A percentile compares a stretch with the other conserved stretches of the same genome.
Evolutionary conservation across 2,113 vertebrate genomes (phyloP).

Genomic region (Xerus inauris): DNA sequence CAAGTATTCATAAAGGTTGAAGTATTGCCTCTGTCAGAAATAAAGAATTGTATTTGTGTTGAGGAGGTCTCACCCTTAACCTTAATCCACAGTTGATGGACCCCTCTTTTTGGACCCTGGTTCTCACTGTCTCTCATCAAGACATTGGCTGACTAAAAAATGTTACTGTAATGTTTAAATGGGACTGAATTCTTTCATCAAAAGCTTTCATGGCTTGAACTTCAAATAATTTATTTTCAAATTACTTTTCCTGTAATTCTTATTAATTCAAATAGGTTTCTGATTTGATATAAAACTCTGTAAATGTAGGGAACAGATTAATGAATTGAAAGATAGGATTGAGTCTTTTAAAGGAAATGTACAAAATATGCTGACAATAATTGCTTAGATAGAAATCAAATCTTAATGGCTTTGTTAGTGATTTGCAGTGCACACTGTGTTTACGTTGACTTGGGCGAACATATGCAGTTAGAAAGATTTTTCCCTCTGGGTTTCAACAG

Average conservation of each 20-base stretch:
- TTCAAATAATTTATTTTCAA: conserved; percentile 90
- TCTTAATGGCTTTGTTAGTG: conserved; percentile 90
- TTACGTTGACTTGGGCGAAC: conserved; percentile 77
- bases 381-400: conserved; percentile 89
- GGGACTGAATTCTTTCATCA: conserved; percentile 74
- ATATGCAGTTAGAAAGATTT: conserved; percentile 76
- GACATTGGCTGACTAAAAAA: conserved; percentile 50
- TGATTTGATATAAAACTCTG: conserved; percentile 87
- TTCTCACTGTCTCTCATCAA: neutral
- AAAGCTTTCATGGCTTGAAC: conserved; percentile 84
- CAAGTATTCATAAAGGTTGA: conserved; percentile 11
- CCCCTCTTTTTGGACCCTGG: neutral
- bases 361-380: conserved; percentile 88
- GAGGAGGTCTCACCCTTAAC: conserved; percentile 12
- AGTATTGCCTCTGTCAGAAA: neutral
- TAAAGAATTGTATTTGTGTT: neutral
- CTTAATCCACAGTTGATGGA: neutral
- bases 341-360: conserved; percentile 88
- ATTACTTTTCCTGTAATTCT: conserved; percentile 90
- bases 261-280: conserved; percentile 89
- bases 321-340: conserved; percentile 90
- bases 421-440: conserved; percentile 84
- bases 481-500: conserved; percentile 76
- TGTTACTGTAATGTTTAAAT: conserved; percentile 63
- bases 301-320: conserved; percentile 87